Evolutionary conservation across 2,113 vertebrate genomes (phyloP).

Genomic region (Caloenas nicobarica): DNA sequence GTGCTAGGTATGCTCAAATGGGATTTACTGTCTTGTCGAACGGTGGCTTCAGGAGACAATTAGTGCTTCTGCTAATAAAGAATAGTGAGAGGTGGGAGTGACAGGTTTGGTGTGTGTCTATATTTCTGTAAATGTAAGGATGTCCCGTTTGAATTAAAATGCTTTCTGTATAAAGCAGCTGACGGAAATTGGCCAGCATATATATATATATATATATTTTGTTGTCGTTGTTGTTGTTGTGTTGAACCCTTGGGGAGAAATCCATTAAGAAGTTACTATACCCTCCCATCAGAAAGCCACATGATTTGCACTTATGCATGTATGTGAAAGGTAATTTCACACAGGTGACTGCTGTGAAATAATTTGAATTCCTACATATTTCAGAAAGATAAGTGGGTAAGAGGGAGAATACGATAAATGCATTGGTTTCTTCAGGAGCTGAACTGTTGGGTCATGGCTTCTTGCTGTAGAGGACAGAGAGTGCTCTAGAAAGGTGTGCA

Average conservation of each 20-base stretch:
- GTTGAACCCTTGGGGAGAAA: background rate
- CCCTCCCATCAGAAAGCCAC: background rate
- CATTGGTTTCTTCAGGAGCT: background rate
- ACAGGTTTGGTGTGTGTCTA: background rate
- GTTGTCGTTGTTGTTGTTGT: too few relatives aligned
- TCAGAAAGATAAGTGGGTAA: background rate
- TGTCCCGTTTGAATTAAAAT: background rate
- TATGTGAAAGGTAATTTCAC: background rate
- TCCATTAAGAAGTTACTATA: background rate
- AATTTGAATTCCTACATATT: background rate
- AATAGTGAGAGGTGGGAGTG: background rate
- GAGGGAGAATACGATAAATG: background rate
- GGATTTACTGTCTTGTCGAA: background rate
- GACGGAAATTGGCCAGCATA: background rate
- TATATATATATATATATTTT: too few relatives aligned
- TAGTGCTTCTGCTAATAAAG: background rate
- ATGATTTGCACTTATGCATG: background rate
- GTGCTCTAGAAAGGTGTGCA: background rate
- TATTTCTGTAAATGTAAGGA: background rate
- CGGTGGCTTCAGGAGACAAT: background rate
- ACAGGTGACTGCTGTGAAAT: background rate
- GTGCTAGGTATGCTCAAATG: background rate
- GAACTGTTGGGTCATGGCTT: background rate
- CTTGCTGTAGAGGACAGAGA: background rate
- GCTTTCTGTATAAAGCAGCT: background rate